Percentiles rank a stretch among this genome's conserved stretches.
phyloP scores from a whole-genome alignment of 2,888 invertebrate genomes.

The Lasius platythorax region DNA sequence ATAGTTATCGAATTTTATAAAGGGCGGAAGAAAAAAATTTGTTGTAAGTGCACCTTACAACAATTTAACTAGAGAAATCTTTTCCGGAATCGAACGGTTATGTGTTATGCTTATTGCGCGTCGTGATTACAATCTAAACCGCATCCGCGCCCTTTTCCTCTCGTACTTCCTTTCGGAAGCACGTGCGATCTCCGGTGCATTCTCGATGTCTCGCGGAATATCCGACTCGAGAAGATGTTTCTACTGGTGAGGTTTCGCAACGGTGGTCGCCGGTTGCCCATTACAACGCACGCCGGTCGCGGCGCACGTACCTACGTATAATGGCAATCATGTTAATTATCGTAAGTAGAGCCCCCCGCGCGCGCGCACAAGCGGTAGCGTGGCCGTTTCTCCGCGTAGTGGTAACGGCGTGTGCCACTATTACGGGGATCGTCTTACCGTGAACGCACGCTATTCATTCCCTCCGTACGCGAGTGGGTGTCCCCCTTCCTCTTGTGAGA shows the following conservation, averaged over 20 bases:
- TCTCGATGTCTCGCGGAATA: slow-evolving; percentile 31
- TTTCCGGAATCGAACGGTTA: background rate
- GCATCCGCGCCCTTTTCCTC: slow-evolving; percentile 1
- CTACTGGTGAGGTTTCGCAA: slow-evolving; percentile 65
- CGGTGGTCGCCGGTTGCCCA: slow-evolving; percentile 75
- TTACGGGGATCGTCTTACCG: slow-evolving; percentile 83
- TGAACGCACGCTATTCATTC: slow-evolving; percentile 85
- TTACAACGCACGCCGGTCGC: slow-evolving; percentile 76
- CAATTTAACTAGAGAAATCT: background rate
- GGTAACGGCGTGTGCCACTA: slow-evolving; percentile 84
- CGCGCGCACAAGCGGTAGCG: slow-evolving; percentile 62
- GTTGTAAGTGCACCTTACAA: background rate
- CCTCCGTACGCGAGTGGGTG: slow-evolving; percentile 47
- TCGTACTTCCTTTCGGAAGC: slow-evolving; percentile 47
- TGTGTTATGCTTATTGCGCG: slow-evolving; percentile 11
- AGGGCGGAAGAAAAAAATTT: background rate
- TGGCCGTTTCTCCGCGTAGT: slow-evolving; percentile 68
- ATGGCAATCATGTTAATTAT: slow-evolving; percentile 85
- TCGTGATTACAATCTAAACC: slow-evolving; percentile 7
- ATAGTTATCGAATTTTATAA: background rate
- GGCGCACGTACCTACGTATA: slow-evolving; percentile 78
- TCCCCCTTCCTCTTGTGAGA: slow-evolving; percentile 3
- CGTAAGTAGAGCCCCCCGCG: slow-evolving; percentile 81
- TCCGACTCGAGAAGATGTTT: slow-evolving; percentile 57
- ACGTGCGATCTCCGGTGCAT: slow-evolving; percentile 37